A percentile compares a stretch with the other conserved stretches of the same genome.
These are phyloP conservation scores for Stichodactyla mertensii DNA, from an alignment of 64 coral and sea anemone species.

Conservation along the genomic window DNA sequence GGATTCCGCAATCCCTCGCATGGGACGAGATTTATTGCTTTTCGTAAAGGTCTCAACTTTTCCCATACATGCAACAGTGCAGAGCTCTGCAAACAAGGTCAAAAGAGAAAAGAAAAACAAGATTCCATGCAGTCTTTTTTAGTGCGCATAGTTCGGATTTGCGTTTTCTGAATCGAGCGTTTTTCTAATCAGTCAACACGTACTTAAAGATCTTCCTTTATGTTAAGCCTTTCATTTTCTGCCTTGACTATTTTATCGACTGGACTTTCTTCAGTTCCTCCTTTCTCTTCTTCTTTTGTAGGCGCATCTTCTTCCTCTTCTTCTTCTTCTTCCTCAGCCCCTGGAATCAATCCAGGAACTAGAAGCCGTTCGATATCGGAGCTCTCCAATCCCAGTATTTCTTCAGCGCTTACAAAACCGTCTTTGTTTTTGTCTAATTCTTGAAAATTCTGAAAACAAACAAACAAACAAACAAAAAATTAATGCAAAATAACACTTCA, in stretches of 20 bases:
- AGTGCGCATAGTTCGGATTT: too few species aligned
- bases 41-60: too few species aligned
- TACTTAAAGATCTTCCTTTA: constrained; percentile 3
- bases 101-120: too few species aligned
- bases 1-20: too few species aligned
- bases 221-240: background rate
- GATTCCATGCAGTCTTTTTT: too few species aligned
- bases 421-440: constrained; percentile 47
- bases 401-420: constrained; percentile 33
- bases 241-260: background rate
- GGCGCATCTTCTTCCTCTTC: background rate
- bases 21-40: too few species aligned
- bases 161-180: background rate
- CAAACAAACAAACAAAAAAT: too few species aligned
- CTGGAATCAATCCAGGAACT: too few species aligned
- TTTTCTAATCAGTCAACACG: background rate
- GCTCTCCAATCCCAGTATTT: constrained; percentile 18
- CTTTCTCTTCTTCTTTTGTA: background rate
- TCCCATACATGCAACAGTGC: too few species aligned
- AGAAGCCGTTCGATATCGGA: constrained; percentile 24
- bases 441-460: constrained; percentile 48
- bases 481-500: background rate
- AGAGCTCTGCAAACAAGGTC: too few species aligned
- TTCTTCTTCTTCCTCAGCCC: background rate
- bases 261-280: background rate